Evolutionary conservation across 2,888 invertebrate genomes (phyloP).

Genomic region (Incurvaria masculella): DNA sequence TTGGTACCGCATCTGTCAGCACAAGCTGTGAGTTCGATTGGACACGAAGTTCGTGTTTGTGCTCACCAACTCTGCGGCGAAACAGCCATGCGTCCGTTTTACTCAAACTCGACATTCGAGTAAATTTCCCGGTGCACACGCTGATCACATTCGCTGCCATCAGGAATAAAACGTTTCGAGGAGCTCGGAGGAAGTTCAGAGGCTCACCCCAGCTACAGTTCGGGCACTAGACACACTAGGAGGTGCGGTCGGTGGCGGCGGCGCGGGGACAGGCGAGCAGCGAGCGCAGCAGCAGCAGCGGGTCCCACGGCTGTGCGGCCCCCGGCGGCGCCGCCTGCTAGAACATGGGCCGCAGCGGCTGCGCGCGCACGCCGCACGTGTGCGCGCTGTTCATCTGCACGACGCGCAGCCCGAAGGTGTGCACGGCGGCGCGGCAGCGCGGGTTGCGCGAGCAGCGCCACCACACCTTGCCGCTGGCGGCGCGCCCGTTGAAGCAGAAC

Average conservation of each 20-base stretch:
- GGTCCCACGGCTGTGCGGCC: not conserved
- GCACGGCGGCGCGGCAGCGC: slow-evolving; percentile 47
- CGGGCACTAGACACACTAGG: no score
- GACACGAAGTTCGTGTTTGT: no score
- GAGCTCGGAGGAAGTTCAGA: no score
- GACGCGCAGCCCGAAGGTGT: slow-evolving; percentile 46
- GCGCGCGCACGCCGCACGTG: slow-evolving; percentile 48
- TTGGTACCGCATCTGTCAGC: no score
- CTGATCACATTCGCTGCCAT: no score
- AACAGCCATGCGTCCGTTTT: no score
- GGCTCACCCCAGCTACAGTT: no score
- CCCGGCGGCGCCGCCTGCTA: slow-evolving; percentile 16
- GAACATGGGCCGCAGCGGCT: slow-evolving; percentile 48
- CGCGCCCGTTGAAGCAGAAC: slow-evolving; percentile 50
- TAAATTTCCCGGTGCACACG: no score
- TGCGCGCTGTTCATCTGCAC: slow-evolving; percentile 53
- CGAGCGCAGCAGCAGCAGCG: not conserved
- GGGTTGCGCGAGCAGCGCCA: slow-evolving; percentile 51
- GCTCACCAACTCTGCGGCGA: no score
- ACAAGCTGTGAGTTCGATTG: no score
- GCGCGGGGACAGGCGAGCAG: not conserved
- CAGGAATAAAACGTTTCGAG: no score
- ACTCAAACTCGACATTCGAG: no score
- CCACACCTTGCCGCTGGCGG: slow-evolving; percentile 51
- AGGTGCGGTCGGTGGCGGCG: not conserved